Evolutionary conservation across 2,888 invertebrate species (phyloP).

Genomic region (Nemurella pictetii): DNA sequence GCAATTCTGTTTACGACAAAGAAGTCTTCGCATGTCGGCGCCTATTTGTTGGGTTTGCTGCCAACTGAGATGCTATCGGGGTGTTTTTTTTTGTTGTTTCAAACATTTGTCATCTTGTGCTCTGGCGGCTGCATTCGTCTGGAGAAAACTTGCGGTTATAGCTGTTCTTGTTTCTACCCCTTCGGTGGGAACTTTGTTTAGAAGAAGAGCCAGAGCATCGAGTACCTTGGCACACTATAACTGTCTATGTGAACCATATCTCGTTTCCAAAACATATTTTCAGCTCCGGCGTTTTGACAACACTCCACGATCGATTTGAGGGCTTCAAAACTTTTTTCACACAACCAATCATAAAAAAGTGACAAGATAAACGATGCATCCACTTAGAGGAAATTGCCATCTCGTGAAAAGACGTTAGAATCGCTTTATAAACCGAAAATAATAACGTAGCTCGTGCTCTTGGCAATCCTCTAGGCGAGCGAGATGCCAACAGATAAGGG

Average conservation of each 20-base stretch:
- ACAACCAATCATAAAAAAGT: constrained; percentile 5
- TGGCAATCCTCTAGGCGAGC: background rate
- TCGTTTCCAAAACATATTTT: background rate
- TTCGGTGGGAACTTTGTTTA: background rate
- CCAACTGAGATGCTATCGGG: background rate
- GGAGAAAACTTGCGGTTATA: background rate
- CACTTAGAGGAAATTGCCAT: constrained; percentile 13
- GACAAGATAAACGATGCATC: constrained; percentile 18
- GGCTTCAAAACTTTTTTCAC: background rate
- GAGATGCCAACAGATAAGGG: background rate
- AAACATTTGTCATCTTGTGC: background rate
- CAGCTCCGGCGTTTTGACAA: background rate
- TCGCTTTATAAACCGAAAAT: background rate
- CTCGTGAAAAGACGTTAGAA: background rate
- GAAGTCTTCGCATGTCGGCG: background rate
- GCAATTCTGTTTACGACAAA: background rate
- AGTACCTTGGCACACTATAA: background rate
- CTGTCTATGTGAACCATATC: background rate
- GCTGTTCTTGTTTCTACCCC: background rate
- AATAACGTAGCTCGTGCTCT: background rate
- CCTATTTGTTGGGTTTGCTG: background rate
- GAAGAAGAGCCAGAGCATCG: background rate
- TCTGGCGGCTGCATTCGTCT: background rate
- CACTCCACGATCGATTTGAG: background rate
- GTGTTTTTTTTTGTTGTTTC: background rate